Conservation (phyloP, 2,113 vertebrate genomes). For the Chloropsis cyanopogon region DNA sequence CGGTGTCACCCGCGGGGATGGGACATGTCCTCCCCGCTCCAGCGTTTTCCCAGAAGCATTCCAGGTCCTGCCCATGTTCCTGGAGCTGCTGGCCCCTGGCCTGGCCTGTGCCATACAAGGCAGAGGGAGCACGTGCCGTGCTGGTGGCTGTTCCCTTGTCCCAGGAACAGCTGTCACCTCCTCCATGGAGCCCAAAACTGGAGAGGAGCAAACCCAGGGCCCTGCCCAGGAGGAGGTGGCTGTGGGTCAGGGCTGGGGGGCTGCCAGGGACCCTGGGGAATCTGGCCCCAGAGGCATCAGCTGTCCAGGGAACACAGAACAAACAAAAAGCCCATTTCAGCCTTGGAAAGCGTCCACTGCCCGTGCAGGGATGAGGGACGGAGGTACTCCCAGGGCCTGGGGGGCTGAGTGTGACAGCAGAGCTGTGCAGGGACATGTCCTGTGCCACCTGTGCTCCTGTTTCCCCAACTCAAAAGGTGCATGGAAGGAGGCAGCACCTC, state of each 20-base stretch:
- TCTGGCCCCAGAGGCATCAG: neutral
- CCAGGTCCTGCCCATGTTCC: neutral
- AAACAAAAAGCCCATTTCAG: neutral
- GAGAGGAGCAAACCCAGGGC: neutral
- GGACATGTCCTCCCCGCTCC: neutral
- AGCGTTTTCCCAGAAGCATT: neutral
- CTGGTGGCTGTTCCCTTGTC: neutral
- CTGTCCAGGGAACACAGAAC: neutral
- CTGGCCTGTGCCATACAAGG: neutral
- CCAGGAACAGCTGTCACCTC: neutral
- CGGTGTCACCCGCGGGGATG: neutral
- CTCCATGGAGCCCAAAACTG: neutral
- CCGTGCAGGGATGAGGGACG: rapidly evolving
- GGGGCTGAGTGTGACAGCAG: neutral
- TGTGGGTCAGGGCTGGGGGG: neutral
- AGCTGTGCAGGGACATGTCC: neutral
- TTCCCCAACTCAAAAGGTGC: neutral
- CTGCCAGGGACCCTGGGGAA: neutral
- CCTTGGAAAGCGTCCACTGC: neutral
- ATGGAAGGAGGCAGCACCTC: neutral
- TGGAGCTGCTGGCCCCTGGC: neutral
- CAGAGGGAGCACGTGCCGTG: neutral
- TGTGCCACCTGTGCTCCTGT: neutral
- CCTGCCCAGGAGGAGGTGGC: rapidly evolving
- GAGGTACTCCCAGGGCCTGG: neutral